Evolutionary conservation across 2,888 invertebrate genomes (phyloP).

Genomic region (Leptinotarsa juncta): DNA sequence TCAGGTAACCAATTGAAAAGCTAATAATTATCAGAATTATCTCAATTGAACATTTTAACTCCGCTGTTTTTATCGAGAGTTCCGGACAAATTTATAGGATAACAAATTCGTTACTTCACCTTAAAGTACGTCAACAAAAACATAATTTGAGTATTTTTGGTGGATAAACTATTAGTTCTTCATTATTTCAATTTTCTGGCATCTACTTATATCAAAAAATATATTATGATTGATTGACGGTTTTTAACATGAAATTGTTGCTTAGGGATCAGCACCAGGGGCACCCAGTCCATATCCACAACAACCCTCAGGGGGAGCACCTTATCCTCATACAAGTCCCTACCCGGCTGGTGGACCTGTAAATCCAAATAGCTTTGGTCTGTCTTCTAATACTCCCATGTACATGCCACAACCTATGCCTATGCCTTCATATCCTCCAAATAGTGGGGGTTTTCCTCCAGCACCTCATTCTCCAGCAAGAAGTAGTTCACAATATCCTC

Average conservation of each 20-base stretch:
- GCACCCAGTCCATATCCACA: slow-evolving; percentile 54
- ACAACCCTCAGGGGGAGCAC: slow-evolving; percentile 55
- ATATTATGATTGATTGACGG: not conserved
- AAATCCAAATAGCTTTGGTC: slow-evolving; percentile 67
- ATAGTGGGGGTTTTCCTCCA: slow-evolving; percentile 43
- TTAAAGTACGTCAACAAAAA: too few relatives aligned
- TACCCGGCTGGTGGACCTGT: slow-evolving; percentile 55
- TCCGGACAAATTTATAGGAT: too few relatives aligned
- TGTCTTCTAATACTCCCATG: slow-evolving; percentile 63
- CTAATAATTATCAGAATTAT: too few relatives aligned
- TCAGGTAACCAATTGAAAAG: too few relatives aligned
- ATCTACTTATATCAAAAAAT: not conserved
- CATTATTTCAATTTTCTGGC: too few relatives aligned
- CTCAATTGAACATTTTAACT: too few relatives aligned
- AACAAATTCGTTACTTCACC: too few relatives aligned
- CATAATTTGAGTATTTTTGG: too few relatives aligned
- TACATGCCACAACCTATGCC: slow-evolving; percentile 68
- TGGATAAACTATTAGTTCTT: too few relatives aligned
- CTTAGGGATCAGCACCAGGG: slow-evolving; percentile 54
- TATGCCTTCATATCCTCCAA: slow-evolving; percentile 54
- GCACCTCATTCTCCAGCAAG: slow-evolving; percentile 22
- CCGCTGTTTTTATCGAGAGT: too few relatives aligned
- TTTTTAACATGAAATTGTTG: slow-evolving; percentile 19
- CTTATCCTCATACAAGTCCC: slow-evolving; percentile 62
- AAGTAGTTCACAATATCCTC: slow-evolving; percentile 40